These are phyloP conservation scores for Euclidia mi DNA, from an alignment of 2,888 invertebrate genomes.

Conservation along the genomic window DNA sequence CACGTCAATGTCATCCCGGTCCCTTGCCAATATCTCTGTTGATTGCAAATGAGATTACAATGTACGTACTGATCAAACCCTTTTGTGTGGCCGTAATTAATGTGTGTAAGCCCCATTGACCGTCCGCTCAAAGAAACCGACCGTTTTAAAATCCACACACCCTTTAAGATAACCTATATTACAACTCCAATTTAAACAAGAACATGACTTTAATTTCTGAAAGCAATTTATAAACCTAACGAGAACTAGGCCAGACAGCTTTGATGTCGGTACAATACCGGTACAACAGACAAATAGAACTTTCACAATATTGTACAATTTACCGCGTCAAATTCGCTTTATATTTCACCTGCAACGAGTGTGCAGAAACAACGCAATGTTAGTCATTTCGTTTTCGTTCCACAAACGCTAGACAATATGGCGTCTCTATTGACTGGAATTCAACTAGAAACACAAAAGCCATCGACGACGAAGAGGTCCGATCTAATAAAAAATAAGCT, in stretches of 20 bases:
- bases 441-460: conserved; percentile 76
- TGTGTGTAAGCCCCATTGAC: conserved; percentile 39
- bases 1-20: conserved; percentile 58
- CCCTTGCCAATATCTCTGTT: conserved; percentile 58
- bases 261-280: conserved; percentile 48
- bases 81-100: conserved; percentile 59
- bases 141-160: background rate
- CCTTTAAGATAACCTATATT: too few relatives aligned
- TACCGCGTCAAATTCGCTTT: conserved; percentile 73
- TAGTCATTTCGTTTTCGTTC: conserved; percentile 67
- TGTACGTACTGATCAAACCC: conserved; percentile 58
- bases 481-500: conserved; percentile 72
- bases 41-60: conserved; percentile 71
- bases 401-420: conserved; percentile 80
- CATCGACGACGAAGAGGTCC: conserved; percentile 74
- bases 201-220: conserved; percentile 13
- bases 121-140: conserved; percentile 26
- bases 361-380: conserved; percentile 71
- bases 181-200: too few relatives aligned
- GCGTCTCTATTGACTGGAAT: conserved; percentile 75
- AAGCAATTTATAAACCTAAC: conserved; percentile 20
- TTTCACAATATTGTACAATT: conserved; percentile 69
- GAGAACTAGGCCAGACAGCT: conserved; percentile 24
- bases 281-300: conserved; percentile 61
- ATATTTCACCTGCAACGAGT: conserved; percentile 62